Evolutionary conservation across 2,888 invertebrate species (phyloP).

Genomic region (Frankliniella intonsa): DNA sequence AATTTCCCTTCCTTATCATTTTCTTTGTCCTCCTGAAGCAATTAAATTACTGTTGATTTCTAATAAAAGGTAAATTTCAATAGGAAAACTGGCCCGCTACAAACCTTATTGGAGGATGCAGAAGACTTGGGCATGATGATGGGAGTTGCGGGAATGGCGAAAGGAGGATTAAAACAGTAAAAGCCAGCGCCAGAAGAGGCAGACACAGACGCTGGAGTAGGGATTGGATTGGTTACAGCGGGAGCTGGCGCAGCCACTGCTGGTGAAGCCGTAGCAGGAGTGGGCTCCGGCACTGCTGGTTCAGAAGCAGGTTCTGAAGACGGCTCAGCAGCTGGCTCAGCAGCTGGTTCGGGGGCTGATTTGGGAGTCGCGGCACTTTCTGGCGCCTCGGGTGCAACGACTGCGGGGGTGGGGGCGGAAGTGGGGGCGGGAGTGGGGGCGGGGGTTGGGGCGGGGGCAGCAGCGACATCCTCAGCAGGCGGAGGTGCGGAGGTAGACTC

Average conservation of each 20-base stretch:
- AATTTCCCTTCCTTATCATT: slow-evolving; percentile 41
- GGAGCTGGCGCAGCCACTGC: neutral
- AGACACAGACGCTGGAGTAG: neutral
- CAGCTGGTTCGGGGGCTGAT: neutral
- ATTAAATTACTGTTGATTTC: neutral
- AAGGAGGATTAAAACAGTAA: neutral
- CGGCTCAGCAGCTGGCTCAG: neutral
- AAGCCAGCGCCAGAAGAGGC: neutral
- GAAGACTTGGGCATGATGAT: neutral
- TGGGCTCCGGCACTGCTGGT: neutral
- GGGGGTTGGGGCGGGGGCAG: neutral
- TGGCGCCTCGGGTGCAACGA: neutral
- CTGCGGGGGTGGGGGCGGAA: neutral
- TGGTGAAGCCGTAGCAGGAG: neutral
- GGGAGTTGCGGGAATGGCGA: neutral
- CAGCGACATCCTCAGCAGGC: neutral
- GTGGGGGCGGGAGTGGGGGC: neutral
- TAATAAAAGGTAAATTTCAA: neutral
- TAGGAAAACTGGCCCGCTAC: neutral
- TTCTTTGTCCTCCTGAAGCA: slow-evolving; percentile 41
- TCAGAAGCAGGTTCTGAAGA: neutral
- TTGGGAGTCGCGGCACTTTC: neutral
- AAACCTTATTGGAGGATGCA: neutral
- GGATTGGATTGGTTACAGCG: neutral
- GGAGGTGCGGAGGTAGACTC: neutral